Conservation (phyloP, 2,113 vertebrate genomes). For the Hippolais icterina region DNA sequence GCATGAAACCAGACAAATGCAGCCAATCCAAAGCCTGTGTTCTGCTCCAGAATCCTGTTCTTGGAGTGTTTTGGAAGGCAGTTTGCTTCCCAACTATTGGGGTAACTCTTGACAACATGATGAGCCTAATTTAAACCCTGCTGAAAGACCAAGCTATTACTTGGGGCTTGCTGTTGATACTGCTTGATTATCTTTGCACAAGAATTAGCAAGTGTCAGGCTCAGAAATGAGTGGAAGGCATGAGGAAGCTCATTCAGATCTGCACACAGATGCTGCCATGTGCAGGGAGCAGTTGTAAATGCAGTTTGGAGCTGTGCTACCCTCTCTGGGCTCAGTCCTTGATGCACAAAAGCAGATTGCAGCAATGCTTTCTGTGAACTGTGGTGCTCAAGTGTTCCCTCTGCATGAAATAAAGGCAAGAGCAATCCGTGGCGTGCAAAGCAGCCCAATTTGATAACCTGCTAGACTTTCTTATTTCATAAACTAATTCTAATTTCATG, state of each 20-base stretch:
- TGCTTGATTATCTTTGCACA: background rate
- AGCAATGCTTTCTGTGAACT: background rate
- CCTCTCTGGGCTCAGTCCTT: background rate
- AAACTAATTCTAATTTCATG: background rate
- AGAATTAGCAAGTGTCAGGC: background rate
- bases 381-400: background rate
- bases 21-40: background rate
- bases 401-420: background rate
- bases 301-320: background rate
- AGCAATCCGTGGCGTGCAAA: background rate
- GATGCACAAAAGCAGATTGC: background rate
- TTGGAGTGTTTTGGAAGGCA: background rate
- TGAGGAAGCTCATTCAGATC: background rate
- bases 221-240: background rate
- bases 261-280: background rate
- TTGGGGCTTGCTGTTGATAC: background rate
- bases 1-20: background rate
- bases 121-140: background rate
- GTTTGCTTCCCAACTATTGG: background rate
- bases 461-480: background rate
- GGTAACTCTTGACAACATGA: background rate
- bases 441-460: background rate
- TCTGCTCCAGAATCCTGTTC: background rate
- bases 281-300: background rate
- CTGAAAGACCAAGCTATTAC: background rate